These are phyloP conservation scores for Okapia johnstoni DNA, from an alignment of 2,113 vertebrate genomes.

Conservation along the genomic window DNA sequence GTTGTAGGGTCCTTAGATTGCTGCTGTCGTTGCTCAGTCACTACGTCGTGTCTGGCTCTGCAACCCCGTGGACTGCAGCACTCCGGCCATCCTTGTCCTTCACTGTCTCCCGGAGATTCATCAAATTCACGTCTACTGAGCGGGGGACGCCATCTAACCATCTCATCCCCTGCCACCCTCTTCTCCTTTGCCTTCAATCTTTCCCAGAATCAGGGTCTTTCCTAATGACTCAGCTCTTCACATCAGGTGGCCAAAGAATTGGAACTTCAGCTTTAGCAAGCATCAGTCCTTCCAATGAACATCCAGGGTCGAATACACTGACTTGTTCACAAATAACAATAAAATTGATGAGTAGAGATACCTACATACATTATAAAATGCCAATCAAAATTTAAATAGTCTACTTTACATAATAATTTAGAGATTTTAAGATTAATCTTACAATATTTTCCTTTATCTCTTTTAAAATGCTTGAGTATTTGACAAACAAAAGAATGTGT, in stretches of 20 bases:
- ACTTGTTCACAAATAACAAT: not conserved
- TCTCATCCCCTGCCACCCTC: not conserved
- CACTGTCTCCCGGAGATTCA: not conserved
- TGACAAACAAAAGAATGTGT: not conserved
- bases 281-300: not conserved
- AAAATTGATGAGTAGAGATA: not conserved
- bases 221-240: not conserved
- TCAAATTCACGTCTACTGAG: not conserved
- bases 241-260: not conserved
- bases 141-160: not conserved
- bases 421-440: not conserved
- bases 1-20: not conserved
- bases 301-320: not conserved
- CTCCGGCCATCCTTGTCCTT: not conserved
- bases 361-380: not conserved
- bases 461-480: not conserved
- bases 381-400: not conserved
- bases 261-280: not conserved
- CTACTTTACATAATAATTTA: not conserved
- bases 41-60: not conserved
- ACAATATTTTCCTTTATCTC: not conserved
- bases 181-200: not conserved
- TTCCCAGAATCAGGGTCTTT: not conserved
- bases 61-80: not conserved
- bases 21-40: not conserved